Base-by-base conservation (phyloP, 2,797 vertebrate species). In the Argya squamiceps region DNA sequence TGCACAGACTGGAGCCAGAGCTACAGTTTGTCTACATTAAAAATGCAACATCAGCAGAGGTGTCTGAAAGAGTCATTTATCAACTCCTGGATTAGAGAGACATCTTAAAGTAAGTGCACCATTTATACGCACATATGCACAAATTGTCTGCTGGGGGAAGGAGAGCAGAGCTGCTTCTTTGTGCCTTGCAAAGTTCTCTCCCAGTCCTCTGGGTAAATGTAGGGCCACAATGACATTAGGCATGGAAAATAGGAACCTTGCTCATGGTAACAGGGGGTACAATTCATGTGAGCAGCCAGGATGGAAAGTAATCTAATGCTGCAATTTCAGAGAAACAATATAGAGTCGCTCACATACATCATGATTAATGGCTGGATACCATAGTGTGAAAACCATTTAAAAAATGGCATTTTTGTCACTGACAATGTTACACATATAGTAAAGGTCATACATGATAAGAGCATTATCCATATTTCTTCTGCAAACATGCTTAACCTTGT, bases 401-500 rank as follows among this genome's bases (percentile, higher is more conserved):
- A 97, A 97, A 97, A 95, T 83, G 92, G 93, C 92, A 90, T 96
- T 97, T 97, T 97, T 97, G 97, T 98, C 96, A 94, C 44, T 37
- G 96, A 89, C 97, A 84, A 89, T 58, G 91, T 95, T 97, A 96
- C 96, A 94, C 89, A 81, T 76, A 94, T 76, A 80, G 74, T 76
- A 97, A 97, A 97, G 97, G 97, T 97, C 96, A 96, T 74, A 95
- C 79, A 80, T 67, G 95, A 95, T 97, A 95, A 97, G 89, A 97
- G 93, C 90, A 94, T 95, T 91, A 89, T 92, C 97, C 82, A 53
- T 94, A 93, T 97, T 95, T 97, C 97, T 94, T 88, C 93, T 96
- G 96, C 96, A 97, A 98, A 97, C 97, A 95, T 21, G 91, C 96
- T 96, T 97, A 97, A 97, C 96, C 95, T 97, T 96, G 97, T 89